Base-by-base conservation (phyloP, 92 coral and sea anemone species). In the Hydrozoanthus gracilis region DNA sequence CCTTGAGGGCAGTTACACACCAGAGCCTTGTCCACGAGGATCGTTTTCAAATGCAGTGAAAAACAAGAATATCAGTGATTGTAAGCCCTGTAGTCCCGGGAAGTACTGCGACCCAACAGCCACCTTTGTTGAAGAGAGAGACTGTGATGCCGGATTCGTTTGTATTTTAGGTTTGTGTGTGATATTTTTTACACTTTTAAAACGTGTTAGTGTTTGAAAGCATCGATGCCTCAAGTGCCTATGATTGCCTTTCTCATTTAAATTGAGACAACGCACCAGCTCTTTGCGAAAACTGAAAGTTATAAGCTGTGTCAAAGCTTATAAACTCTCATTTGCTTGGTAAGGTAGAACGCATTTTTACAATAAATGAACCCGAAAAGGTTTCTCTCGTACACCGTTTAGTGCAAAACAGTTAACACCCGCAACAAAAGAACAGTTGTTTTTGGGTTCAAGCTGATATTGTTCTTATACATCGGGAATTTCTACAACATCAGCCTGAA, bases 61-160 rank as follows among this genome's bases (percentile, higher is more conserved):
- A 67, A 96, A 96, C 90, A 92, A 88, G 54, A 96, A 96, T 69
- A 76, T 87, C 12, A 78, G 97, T 72, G 95, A 96, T 65, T 96
- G 99, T 83, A 92, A 92, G 70, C 99, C 99, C 4, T 96, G 99
- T 67, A 96, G 98, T 60, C 96, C 98, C 51, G 99, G 99, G 50
- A 84, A 92, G 76, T 96, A 96, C 86, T 96, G 99, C 54, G 93
- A 93, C 70, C 95, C 99, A 51, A 96, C 89, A 50, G 96, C 91
- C 15, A 75, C 83, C 51, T 88, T 95, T 13, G 93, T 96, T 56
- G 71, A 74, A 60, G 99, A 96, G 83, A 84, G 95, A 49, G 86
- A 77, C 51, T 96, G 98, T 18, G 89, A 88, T 54, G 27, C 98
- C 44, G 98, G 98, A 60, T 94, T 80, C 84, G 93, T 94, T 77